A percentile compares a stretch with the other conserved stretches of the same genome.
Evolutionary conservation across 2,113 vertebrate genomes (phyloP).

Genomic region (Calyptomena viridis): DNA sequence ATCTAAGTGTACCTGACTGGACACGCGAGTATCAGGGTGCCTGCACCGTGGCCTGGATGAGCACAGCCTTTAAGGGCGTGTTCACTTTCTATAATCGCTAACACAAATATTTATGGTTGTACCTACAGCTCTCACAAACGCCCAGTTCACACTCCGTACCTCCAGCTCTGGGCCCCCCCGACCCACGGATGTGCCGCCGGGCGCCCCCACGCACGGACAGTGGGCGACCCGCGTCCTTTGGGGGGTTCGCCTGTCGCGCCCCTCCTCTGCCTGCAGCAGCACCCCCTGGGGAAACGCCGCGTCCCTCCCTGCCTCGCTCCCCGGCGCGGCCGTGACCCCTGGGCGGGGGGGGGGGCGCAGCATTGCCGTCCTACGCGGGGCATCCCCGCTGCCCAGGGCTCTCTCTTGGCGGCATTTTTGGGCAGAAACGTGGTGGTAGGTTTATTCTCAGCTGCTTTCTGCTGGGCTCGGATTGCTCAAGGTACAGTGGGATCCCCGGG

Average conservation of each 20-base stretch:
- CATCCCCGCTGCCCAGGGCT: not conserved
- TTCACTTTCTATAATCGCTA: accelerated
- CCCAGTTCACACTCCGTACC: not conserved
- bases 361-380: not conserved
- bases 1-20: not conserved
- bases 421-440: not conserved
- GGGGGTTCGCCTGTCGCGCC: accelerated
- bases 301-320: not conserved
- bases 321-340: not conserved
- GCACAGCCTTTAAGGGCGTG: not conserved
- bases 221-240: accelerated
- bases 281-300: not conserved
- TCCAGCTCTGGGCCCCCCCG: not conserved
- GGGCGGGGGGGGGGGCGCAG: too few relatives aligned
- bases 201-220: not conserved
- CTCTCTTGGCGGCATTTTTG: not conserved
- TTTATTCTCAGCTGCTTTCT: not conserved
- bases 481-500: not conserved
- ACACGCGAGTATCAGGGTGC: accelerated
- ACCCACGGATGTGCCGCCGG: not conserved
- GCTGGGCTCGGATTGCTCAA: not conserved
- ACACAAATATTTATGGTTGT: accelerated
- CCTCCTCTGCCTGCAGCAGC: not conserved
- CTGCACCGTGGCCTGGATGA: not conserved
- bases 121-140: not conserved